These are phyloP conservation scores for Pantherophis alleghaniensis DNA, from an alignment of 2,797 vertebrate species.

Conservation along the genomic window DNA sequence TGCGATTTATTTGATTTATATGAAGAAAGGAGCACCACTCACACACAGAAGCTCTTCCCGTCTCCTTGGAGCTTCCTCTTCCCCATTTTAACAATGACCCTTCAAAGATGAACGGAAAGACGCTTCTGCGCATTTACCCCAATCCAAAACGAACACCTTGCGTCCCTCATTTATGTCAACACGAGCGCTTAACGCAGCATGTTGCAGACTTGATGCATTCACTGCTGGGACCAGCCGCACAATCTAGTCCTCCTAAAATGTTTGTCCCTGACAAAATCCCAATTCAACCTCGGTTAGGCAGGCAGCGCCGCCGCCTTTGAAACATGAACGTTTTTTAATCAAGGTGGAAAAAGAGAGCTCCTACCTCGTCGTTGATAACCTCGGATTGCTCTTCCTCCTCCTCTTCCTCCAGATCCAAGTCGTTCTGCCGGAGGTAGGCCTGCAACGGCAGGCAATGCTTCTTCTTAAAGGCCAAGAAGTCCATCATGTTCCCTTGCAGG, in stretches of 20 bases:
- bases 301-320: not conserved
- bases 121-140: not conserved
- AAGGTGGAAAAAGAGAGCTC: not conserved
- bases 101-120: not conserved
- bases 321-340: fast-evolving
- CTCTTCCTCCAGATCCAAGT: conserved; percentile 94
- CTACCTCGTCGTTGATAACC: conserved; percentile 99
- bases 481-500: conserved; percentile 99
- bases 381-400: conserved; percentile 96
- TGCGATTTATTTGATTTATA: not conserved
- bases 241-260: not conserved
- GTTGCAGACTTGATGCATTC: too few species aligned
- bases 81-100: not conserved
- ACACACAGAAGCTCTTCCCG: not conserved
- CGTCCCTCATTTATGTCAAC: too few species aligned
- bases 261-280: not conserved
- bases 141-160: not conserved
- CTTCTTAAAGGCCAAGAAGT: conserved; percentile 95
- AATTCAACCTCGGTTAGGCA: not conserved
- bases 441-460: conserved; percentile 92
- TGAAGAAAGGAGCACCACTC: too few species aligned
- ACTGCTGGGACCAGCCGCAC: not conserved
- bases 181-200: fast-evolving
- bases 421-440: conserved; percentile 93
- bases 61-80: not conserved